Evolutionary conservation across 2,113 vertebrate genomes (phyloP).

Genomic region (Trichomycterus rosablanca): DNA sequence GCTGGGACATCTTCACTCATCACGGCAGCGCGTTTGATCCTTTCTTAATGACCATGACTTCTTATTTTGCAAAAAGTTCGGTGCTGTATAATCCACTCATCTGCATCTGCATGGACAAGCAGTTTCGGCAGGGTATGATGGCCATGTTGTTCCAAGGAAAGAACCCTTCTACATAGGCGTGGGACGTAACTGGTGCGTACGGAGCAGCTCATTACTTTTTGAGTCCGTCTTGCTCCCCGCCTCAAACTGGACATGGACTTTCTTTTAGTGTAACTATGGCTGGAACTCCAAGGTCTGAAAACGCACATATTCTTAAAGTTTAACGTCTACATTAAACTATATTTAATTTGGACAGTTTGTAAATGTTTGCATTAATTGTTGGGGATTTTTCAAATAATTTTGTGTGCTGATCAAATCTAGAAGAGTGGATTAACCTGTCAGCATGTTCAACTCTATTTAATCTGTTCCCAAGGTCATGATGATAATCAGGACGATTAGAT

Average conservation of each 20-base stretch:
- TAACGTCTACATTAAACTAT: no score
- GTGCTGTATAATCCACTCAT: slow-evolving; percentile 79
- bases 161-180: slow-evolving; percentile 68
- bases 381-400: no score
- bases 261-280: no score
- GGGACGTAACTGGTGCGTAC: no score
- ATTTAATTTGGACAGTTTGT: no score
- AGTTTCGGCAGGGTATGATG: slow-evolving; percentile 84
- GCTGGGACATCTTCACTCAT: slow-evolving; percentile 78
- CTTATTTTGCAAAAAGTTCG: slow-evolving; percentile 79
- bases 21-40: slow-evolving; percentile 75
- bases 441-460: background rate
- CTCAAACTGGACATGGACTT: no score
- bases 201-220: no score
- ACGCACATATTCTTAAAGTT: no score
- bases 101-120: slow-evolving; percentile 79
- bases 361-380: no score
- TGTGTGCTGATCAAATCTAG: no score
- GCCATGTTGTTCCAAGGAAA: slow-evolving; percentile 77
- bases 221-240: no score
- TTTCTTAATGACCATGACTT: slow-evolving; percentile 75
- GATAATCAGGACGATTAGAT: background rate
- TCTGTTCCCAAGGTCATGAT: slow-evolving; percentile 5
- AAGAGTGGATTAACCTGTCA: background rate
- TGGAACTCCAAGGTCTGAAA: no score